Conservation (phyloP, 2,888 invertebrate genomes). For the Lithosia quadra region DNA sequence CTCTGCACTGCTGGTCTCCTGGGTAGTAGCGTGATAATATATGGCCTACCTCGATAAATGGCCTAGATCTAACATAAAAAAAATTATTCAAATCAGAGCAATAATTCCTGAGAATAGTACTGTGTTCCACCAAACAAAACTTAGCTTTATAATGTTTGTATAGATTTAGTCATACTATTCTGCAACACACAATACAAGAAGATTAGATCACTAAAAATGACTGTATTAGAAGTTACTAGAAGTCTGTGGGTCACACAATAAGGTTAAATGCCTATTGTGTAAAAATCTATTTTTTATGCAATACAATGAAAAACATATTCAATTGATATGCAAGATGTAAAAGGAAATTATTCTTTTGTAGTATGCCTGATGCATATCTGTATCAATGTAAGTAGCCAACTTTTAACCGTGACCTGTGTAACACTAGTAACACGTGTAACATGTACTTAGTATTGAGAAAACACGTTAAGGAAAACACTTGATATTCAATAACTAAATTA, state of each 20-base stretch:
- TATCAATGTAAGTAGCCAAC: neutral
- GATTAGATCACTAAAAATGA: slow-evolving; percentile 1
- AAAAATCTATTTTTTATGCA: slow-evolving; percentile 20
- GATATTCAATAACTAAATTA: neutral
- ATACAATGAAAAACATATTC: neutral
- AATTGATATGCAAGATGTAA: neutral
- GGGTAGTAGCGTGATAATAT: too few relatives aligned
- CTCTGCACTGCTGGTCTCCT: too few relatives aligned
- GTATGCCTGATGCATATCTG: neutral
- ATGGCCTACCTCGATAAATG: too few relatives aligned
- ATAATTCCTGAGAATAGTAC: too few relatives aligned
- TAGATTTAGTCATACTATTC: too few relatives aligned
- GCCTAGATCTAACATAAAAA: too few relatives aligned
- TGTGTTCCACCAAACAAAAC: too few relatives aligned
- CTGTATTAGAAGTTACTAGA: neutral
- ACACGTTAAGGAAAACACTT: neutral
- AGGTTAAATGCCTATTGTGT: slow-evolving; percentile 16
- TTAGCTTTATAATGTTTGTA: too few relatives aligned
- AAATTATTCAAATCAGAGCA: too few relatives aligned
- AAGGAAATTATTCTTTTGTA: neutral
- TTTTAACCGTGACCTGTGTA: neutral
- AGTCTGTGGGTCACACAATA: neutral
- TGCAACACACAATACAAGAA: too few relatives aligned
- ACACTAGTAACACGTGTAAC: neutral
- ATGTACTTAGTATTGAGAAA: neutral